Base-by-base conservation (phyloP, 2,888 invertebrate genomes). In the Chromoteleia sp. region DNA sequence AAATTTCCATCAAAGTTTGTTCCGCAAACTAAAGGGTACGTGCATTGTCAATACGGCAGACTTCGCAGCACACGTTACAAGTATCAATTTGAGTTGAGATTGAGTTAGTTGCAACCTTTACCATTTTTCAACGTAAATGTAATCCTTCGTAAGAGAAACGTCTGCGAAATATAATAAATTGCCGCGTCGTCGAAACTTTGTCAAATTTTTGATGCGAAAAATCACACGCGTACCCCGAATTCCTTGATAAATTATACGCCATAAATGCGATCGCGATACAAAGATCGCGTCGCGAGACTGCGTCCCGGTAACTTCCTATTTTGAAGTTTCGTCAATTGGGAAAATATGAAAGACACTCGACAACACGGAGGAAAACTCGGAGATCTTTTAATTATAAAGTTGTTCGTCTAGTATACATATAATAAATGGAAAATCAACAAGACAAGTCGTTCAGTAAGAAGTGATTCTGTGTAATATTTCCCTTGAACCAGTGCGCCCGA, bases 371-470 rank as follows among this genome's bases (percentile, higher is more conserved):
- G 5, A 0, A 3, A n/a, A 1, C 36, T 14, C 10, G 41, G 10
- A 52, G 54, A 33, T 33, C 39, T n/a, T 58, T 59, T 59, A 43
- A 43, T 59, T 29, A 59, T 41, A 41, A 59, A 59, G 15, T 43
- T 14, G 29, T 61, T 45, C 3, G 21, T 41, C 33, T 5, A 39
- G 30, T 45, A 17, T 19, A 25, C 45, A 61, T 61, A 19, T 61
- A 61, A 61, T 61, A 61, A 61, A 61, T 45, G 45, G n/a, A 61
- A 61, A 45, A 43, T 30, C 30, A 30, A 43, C 45, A 45, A 59
- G 61, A 30, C 3, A 30, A 59, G 15, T 59, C 10, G 25, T 30
- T 29, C 25, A 4, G 12, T 19, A 17, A 33, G 30, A 17, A 30
- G 45, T 14, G 8, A 45, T 61, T 41, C 45, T 17, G 30, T 17